These are phyloP conservation scores for Drosophila atripex DNA, from an alignment of 2,888 invertebrate genomes.

Conservation along the genomic window DNA sequence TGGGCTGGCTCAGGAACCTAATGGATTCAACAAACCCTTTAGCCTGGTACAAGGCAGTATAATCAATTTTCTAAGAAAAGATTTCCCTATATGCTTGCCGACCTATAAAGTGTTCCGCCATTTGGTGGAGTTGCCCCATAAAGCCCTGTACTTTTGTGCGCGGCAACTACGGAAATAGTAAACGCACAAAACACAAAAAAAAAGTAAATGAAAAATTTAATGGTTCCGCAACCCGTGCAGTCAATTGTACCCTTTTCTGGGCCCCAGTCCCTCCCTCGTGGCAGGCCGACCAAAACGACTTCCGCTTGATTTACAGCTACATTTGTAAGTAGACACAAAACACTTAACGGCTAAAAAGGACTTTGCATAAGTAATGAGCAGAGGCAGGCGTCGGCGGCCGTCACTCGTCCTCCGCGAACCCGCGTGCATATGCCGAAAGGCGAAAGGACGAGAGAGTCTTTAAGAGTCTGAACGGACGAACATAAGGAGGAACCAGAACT, in stretches of 20 bases:
- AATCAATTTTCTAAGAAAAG: slow-evolving; percentile 26
- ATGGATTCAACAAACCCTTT: slow-evolving; percentile 21
- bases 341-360: slow-evolving; percentile 76
- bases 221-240: slow-evolving; percentile 41
- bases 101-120: slow-evolving; percentile 1
- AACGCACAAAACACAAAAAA: slow-evolving; percentile 19
- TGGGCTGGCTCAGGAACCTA: slow-evolving; percentile 16
- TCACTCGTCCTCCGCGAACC: slow-evolving; percentile 13
- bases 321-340: slow-evolving; percentile 74
- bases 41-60: slow-evolving; percentile 2
- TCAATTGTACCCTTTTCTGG: slow-evolving; percentile 36
- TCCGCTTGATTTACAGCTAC: slow-evolving; percentile 64
- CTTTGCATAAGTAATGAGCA: slow-evolving; percentile 73
- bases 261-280: not conserved
- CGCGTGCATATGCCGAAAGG: slow-evolving; percentile 55
- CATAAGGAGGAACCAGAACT: slow-evolving; percentile 7
- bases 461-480: slow-evolving; percentile 28
- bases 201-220: slow-evolving; percentile 32
- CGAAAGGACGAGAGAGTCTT: slow-evolving; percentile 29
- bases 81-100: slow-evolving; percentile 28
- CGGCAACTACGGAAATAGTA: slow-evolving; percentile 37
- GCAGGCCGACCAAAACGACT: slow-evolving; percentile 25
- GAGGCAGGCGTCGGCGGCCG: slow-evolving; percentile 9
- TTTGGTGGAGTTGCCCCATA: not conserved
- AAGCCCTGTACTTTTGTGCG: slow-evolving; percentile 9